phyloP scores from a whole-genome alignment of 2,113 vertebrate genomes.

The Planiliza haematocheilus region DNA sequence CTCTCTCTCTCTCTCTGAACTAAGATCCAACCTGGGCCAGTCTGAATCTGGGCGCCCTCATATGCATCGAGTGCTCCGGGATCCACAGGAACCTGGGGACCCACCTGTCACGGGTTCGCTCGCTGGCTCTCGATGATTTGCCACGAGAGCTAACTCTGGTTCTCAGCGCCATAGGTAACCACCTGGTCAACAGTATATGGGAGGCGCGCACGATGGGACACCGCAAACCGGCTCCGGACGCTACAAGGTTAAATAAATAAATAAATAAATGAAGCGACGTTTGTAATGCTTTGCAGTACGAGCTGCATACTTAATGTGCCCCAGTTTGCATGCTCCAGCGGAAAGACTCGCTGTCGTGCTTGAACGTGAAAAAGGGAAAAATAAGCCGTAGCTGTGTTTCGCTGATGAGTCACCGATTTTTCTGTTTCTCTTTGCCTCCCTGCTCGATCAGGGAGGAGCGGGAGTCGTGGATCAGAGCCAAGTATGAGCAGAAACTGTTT shows the following conservation, averaged over 20 bases:
- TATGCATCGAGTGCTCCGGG: constrained; percentile 80
- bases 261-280: no score
- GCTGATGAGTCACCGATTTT: neutral
- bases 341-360: neutral
- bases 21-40: constrained; percentile 81
- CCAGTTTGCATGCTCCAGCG: no score
- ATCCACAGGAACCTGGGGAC: constrained; percentile 81
- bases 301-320: neutral
- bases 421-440: constrained; percentile 9
- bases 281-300: neutral
- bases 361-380: neutral
- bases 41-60: constrained; percentile 78
- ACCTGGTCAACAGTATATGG: constrained; percentile 79
- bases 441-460: constrained; percentile 87
- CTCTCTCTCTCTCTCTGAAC: neutral
- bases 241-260: constrained; percentile 59
- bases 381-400: constrained; percentile 3
- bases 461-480: constrained; percentile 93
- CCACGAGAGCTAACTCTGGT: constrained; percentile 77
- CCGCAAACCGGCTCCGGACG: constrained; percentile 74
- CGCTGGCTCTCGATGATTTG: constrained; percentile 76
- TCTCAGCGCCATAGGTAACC: constrained; percentile 78
- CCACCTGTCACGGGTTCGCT: constrained; percentile 77
- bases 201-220: constrained; percentile 71
- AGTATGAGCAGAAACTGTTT: constrained; percentile 93